A percentile compares a stretch with the other conserved stretches of the same genome.
phyloP scores from a whole-genome alignment of 2,113 vertebrate species.

The Cyprinodon tularosa region DNA sequence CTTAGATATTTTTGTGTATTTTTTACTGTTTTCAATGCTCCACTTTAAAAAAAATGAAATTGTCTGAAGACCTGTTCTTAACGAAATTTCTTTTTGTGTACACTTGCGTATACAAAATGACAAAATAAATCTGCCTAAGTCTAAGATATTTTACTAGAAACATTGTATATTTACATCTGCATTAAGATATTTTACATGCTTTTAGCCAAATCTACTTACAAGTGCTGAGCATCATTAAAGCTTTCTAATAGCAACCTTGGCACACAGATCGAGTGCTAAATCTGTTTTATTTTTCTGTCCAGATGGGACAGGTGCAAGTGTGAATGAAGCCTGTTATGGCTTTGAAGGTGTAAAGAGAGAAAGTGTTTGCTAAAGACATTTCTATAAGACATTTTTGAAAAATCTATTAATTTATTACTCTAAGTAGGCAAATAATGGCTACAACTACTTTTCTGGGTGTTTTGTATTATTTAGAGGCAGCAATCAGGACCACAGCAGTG shows the following conservation, averaged over 20 bases:
- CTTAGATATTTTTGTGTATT: no score
- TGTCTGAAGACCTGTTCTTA: no score
- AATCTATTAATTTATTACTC: no score
- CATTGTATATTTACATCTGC: not conserved
- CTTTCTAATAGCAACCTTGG: not conserved
- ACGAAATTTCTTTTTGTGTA: no score
- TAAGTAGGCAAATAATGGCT: no score
- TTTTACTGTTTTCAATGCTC: no score
- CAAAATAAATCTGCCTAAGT: no score
- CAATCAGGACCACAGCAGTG: no score
- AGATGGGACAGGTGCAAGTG: conserved; percentile 1
- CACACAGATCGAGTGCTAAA: not conserved
- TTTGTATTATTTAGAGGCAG: no score
- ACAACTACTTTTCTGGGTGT: no score
- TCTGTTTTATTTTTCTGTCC: not conserved
- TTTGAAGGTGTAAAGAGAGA: not conserved
- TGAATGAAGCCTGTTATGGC: not conserved
- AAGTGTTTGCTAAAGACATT: not conserved
- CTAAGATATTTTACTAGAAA: not conserved
- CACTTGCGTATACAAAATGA: no score
- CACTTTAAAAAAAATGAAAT: no score
- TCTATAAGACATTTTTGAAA: not conserved
- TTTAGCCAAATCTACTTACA: not conserved
- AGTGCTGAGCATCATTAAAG: not conserved
- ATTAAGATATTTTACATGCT: not conserved